A percentile compares a stretch with the other conserved stretches of the same genome.
phyloP scores from a whole-genome alignment of 2,888 invertebrate species.

The Onchidella celtica region DNA sequence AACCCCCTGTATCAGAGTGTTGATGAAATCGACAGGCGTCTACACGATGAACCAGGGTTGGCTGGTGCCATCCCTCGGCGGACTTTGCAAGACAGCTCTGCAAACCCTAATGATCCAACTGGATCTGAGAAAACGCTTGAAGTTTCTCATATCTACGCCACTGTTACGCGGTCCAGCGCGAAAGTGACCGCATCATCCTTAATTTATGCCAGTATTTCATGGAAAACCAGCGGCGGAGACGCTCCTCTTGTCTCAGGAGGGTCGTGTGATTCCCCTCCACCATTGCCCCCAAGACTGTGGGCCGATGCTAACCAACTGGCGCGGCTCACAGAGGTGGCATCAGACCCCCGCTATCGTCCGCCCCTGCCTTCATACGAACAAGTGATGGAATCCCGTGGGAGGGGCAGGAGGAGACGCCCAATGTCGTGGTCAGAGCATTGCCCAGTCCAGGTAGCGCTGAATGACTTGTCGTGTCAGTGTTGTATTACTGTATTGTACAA shows the following conservation, averaged over 20 bases:
- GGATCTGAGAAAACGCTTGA: conserved; percentile 8
- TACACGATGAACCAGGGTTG: background rate
- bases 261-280: background rate
- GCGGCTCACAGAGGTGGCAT: background rate
- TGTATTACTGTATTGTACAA: too few relatives aligned
- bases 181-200: conserved; percentile 7
- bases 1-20: background rate
- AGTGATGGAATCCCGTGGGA: conserved; percentile 31
- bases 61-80: background rate
- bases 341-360: background rate
- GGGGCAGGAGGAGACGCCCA: background rate
- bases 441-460: conserved; percentile 2
- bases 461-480: too few relatives aligned
- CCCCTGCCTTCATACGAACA: conserved; percentile 45
- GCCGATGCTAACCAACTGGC: background rate
- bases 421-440: conserved; percentile 14
- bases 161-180: conserved; percentile 17
- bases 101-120: background rate
- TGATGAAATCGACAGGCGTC: background rate
- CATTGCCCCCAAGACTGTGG: conserved; percentile 6
- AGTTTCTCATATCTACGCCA: conserved; percentile 45
- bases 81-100: background rate
- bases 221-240: conserved; percentile 14
- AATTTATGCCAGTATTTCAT: conserved; percentile 42
- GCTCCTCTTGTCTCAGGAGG: background rate